Evolutionary conservation across 1,140 invertebrate genomes (phyloP), one percentile per base, ranked within the genome.

Genomic region (Trichogramma pretiosum): DNA sequence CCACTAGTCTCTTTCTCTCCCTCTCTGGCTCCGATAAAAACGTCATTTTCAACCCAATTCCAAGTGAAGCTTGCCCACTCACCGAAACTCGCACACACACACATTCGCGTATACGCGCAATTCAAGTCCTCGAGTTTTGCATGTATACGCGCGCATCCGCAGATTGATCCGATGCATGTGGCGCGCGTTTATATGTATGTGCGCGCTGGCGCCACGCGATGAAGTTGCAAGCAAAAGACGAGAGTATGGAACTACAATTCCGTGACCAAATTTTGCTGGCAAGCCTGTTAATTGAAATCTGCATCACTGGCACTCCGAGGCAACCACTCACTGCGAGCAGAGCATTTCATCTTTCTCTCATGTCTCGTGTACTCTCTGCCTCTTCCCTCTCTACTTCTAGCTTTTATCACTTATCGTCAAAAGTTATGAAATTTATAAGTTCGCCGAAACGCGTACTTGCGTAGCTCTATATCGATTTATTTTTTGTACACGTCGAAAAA

Each of bases 271-370:
- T 50, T 50, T 50, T 37, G 23, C 43, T 46, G 43, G 42, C 38
- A 34, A 46, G n/a, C 26, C 37, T 41, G 48, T 50, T 50, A 50
- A 50, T 50, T 50, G 48, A 50, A 50, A 46, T 50, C 30, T 30
- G 30, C 43, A 41, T 22, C n/a, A 37, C 16, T 22, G 48, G 24
- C 24, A 28, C 11, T 7, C 24, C 11, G 5, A 28, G 5, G 11
- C 24, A 28, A 28, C 5, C 24, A 28, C 24, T 7, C 24, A 28
- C 24, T n/a, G n/a, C n/a, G n/a, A n/a, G n/a, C n/a, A n/a, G n/a
- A n/a, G n/a, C n/a, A n/a, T n/a, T n/a, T n/a, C n/a, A n/a, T n/a
- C n/a, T n/a, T n/a, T n/a, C n/a, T n/a, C n/a, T n/a, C n/a, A n/a
- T n/a, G n/a, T n/a, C n/a, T n/a, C n/a, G n/a, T n/a, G n/a, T n/a